Conservation (phyloP, 2,888 invertebrate genomes). For the Cryptocephalus primarius region DNA sequence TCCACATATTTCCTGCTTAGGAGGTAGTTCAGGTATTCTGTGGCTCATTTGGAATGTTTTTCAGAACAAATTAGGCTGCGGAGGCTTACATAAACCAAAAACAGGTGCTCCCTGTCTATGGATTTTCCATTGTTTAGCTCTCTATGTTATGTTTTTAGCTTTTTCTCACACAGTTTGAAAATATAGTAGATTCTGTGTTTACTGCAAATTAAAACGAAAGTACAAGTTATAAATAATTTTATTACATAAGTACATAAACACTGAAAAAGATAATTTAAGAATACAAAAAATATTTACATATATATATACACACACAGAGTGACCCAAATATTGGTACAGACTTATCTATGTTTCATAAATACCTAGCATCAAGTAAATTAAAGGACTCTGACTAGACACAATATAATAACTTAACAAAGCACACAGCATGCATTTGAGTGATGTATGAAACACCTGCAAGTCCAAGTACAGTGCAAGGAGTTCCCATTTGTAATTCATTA, state of each 20-base stretch:
- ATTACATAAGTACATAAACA: slow-evolving; percentile 18
- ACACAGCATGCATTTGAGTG: slow-evolving; percentile 11
- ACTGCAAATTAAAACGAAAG: no score
- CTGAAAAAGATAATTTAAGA: slow-evolving; percentile 17
- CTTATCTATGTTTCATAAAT: slow-evolving; percentile 15
- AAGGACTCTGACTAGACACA: slow-evolving; percentile 22
- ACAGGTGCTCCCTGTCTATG: no score
- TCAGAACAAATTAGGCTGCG: no score
- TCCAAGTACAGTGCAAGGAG: slow-evolving; percentile 5
- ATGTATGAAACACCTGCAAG: slow-evolving; percentile 14
- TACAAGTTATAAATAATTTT: background rate
- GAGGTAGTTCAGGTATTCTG: no score
- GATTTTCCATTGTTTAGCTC: no score
- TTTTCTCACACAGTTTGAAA: no score
- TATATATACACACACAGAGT: slow-evolving; percentile 15
- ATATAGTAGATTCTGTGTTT: no score
- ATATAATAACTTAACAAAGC: slow-evolving; percentile 17
- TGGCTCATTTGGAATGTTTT: no score
- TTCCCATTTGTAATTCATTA: no score
- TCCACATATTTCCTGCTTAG: no score
- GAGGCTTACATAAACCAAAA: no score
- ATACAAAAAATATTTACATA: slow-evolving; percentile 15
- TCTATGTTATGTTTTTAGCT: no score
- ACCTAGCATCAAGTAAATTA: slow-evolving; percentile 15
- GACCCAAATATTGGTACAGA: background rate